phyloP scores from a whole-genome alignment of 2,888 invertebrate genomes.

The Eristalis arbustorum region DNA sequence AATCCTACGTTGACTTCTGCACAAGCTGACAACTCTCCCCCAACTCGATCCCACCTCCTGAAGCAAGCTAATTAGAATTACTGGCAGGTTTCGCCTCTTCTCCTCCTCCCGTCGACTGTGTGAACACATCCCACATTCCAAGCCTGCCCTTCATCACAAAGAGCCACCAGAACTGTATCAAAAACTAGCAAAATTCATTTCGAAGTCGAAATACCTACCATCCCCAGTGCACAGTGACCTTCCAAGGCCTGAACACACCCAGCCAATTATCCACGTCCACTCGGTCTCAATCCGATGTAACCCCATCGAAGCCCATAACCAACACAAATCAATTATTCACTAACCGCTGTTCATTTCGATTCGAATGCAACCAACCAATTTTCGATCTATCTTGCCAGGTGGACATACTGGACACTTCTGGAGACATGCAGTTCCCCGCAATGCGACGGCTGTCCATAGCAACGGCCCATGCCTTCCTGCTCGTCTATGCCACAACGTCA shows the following conservation, averaged over 20 bases:
- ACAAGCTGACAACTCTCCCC: too few species aligned
- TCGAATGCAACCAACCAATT: slow-evolving; percentile 44
- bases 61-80: too few species aligned
- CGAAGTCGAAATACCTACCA: neutral
- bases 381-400: slow-evolving; percentile 79
- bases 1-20: too few species aligned
- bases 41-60: too few species aligned
- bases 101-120: neutral
- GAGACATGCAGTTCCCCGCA: slow-evolving; percentile 94
- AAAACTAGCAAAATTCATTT: neutral
- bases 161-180: too few species aligned
- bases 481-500: slow-evolving; percentile 91
- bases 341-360: neutral
- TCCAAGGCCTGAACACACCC: neutral
- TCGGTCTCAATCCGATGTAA: neutral
- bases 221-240: neutral
- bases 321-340: neutral
- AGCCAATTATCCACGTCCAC: neutral
- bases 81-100: neutral
- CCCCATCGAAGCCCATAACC: neutral
- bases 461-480: slow-evolving; percentile 92
- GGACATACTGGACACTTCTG: slow-evolving; percentile 90
- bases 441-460: slow-evolving; percentile 93
- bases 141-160: too few species aligned
- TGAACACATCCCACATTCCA: too few species aligned